These are phyloP conservation scores for Enteromius trimaculatus DNA, from an alignment of 2,797 vertebrate genomes.

Conservation along the genomic window DNA sequence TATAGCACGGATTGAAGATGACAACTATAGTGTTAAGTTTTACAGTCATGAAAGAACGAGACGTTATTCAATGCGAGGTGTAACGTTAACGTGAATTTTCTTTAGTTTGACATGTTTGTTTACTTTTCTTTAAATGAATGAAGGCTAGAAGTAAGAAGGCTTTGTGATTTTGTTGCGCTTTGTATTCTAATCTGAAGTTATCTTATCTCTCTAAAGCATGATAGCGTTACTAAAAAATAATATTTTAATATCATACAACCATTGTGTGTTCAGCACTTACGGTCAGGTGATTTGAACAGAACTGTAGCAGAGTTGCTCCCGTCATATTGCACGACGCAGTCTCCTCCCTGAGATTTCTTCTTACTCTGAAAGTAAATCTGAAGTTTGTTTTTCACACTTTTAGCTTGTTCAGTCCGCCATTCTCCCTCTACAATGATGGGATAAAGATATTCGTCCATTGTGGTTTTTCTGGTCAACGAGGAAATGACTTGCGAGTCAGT, in stretches of 20 bases:
- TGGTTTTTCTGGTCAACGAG: background rate
- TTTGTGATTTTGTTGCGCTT: background rate
- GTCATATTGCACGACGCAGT: constrained; percentile 69
- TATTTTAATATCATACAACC: background rate
- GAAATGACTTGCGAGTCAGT: background rate
- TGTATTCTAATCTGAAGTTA: background rate
- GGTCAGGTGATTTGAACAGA: constrained; percentile 63
- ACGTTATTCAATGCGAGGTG: background rate
- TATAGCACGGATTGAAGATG: background rate
- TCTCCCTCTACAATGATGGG: constrained; percentile 66
- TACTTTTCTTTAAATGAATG: background rate
- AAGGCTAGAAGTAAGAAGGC: background rate
- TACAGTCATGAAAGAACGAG: background rate
- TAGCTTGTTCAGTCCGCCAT: constrained; percentile 60
- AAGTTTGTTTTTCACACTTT: constrained; percentile 68
- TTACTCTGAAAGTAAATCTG: constrained; percentile 75
- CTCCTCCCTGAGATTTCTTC: constrained; percentile 73
- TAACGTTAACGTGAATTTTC: too few species aligned
- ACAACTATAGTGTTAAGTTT: background rate
- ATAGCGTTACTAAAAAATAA: background rate
- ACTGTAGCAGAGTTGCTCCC: constrained; percentile 57
- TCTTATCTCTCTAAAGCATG: background rate
- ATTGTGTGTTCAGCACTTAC: constrained; percentile 62
- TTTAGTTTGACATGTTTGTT: background rate
- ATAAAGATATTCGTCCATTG: constrained; percentile 55